Base-by-base conservation (phyloP, 2,888 invertebrate genomes). In the Diplolepis rosae region DNA sequence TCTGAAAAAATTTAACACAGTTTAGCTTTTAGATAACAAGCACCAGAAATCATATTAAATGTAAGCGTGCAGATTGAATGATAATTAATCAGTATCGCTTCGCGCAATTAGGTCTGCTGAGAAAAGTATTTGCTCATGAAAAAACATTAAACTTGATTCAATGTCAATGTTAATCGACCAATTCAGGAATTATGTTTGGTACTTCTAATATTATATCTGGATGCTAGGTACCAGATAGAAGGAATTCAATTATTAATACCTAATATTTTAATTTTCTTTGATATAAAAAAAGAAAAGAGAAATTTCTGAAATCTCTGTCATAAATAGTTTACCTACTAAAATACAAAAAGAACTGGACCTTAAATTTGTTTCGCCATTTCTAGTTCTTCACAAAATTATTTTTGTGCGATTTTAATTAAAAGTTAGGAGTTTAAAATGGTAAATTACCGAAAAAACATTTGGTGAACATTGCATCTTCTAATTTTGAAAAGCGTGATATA, bases 171-270 rank as follows among this genome's bases (percentile, higher is more conserved):
- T 61, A 24, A 39, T 61, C 35, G 56, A 35, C 6, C 24, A 61
- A 61, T 39, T 61, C 39, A 39, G n/a, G 24, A 39, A 24, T 61
- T n/a, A 39, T 61, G 24, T 39, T 61, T 35, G 39, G 1, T 39
- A 61, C 22, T 30, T 61, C 39, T 61, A 61, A 42, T 24, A 39
- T 61, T 61, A 45, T 35, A 61, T 56, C 56, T 35, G 56, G 35
- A 61, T 61, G n/a, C 39, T 61, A 61, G 39, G 61, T 61, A 61
- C 61, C 35, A 61, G 61, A 61, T 35, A 61, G 61, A 61, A 39
- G 39, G 24, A 48, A 48, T 7, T 48, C 7, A 15, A 28, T 27
- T 27, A 24, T 39, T 61, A 27, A 24, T 24, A 39, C 39, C n/a
- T n/a, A n/a, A n/a, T n/a, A n/a, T n/a, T n/a, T n/a, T 61, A 61